Evolutionary conservation across 2,113 vertebrate genomes (phyloP), one percentile per base, ranked within the genome.

Genomic region (Seriola rivoliana): DNA sequence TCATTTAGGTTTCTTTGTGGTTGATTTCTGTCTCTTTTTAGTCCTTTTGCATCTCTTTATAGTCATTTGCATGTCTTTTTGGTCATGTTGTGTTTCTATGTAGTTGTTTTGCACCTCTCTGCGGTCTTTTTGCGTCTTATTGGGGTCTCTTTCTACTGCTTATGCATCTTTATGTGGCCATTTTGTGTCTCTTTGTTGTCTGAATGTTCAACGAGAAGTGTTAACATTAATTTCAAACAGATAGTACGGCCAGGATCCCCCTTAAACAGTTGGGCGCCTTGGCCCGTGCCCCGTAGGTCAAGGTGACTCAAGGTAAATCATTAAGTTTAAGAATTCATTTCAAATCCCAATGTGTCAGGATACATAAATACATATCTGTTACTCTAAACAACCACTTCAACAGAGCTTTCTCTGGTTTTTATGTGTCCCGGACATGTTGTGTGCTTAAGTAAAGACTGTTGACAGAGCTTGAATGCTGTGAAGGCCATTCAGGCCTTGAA

Each of bases 401-500:
- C 40, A 62, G 55, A 23, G 19, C 23, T 48, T 73, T 23, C 81
- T 55, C 46, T 14, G 38, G 57, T 70, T n/a, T 4, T 73, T 67
- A 58, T 59, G 34, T 58, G 38, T 81, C 64, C 66, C 36, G 58
- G 42, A 88, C 0, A 7, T 75, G 48, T 75, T 12, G 38, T 48
- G 64, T 69, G 48, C 44, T 82, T 60, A 81, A 81, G 70, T 76
- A 76, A 64, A 63, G 72, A 71, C 58, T n/a, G 32, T 14, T 32
- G 52, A 64, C 36, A 44, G 38, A 48, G 60, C 38, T 46, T 55
- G 64, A 74, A 64, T 44, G 55, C n/a, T 67, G 48, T 73, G 58
- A 80, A 82, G 71, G 84, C 84, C 40, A 42, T 4, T 16, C 32
- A 72, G 50, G 71, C 88, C 80, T 88, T 85, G 71, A 74, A 48